Base-by-base conservation (phyloP, 2,888 invertebrate genomes). In the Leptura quadrifasciata region DNA sequence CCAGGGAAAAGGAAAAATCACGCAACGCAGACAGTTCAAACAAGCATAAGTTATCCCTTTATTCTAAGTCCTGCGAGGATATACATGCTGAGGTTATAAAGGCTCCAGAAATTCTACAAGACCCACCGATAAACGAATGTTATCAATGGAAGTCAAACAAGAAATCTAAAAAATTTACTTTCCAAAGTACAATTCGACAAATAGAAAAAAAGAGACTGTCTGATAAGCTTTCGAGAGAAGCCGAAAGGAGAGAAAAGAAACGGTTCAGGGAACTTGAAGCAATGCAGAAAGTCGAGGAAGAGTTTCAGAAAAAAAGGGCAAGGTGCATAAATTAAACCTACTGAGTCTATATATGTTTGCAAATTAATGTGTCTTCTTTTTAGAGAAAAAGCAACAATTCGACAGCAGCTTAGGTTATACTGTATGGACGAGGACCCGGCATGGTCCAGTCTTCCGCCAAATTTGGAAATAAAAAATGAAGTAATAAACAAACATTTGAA, bases 211-310 rank as follows among this genome's bases (percentile, higher is more conserved):
- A 93, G 63, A 90, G 93, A 70, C 88, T 96, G 67, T 94, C 95
- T 0, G 95, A 95, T 85, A 94, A 93, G 88, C 90, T 95, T 75
- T 94, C 94, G 18, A 92, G 92, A 79, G 95, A 95, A 86, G 95
- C 94, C 0, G 95, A 95, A 85, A 91, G 93, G 72, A 94, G 94
- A 88, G 95, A 96, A 88, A 93, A 93, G 72, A 94, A 95, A 88
- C 89, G 95, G 70, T 90, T 93, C 74, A 92, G 93, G 76, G 96
- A 96, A 88, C 90, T 95, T 84, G 95, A 96, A 88, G 95, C 94
- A 79, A 95, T 96, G 94, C 92, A 94, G 84, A 92, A 94, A 86
- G 96, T 96, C 3, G 96, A 96, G 86, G 96, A 96, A 86, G 96
- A 96, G 88, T 96, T 96, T 88, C 96, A 96, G 87, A 91, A 93